Base-by-base conservation (phyloP, 2,797 vertebrate genomes). In the Spatula clypeata region DNA sequence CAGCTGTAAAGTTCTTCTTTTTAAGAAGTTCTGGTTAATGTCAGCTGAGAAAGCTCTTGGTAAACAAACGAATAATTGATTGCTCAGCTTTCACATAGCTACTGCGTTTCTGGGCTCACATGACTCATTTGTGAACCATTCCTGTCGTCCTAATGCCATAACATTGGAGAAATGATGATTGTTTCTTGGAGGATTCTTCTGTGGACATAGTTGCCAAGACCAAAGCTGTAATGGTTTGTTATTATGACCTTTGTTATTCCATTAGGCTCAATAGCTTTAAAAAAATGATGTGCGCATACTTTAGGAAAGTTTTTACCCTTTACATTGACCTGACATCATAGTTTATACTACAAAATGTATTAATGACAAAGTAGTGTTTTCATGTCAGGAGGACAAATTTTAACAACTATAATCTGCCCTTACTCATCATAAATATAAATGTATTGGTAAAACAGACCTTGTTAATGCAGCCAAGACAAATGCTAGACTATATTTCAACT, bases 211-310 rank as follows among this genome's bases (percentile, higher is more conserved):
- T 98, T 98, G 98, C 98, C 98, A 98, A 98, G 97, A 98, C 97
- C 94, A 94, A 98, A 98, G 97, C 99, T 98, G 98, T 98, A 99
- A 99, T 99, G 98, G 98, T 99, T 99, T 99, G 99, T 99, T 99
- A 99, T 99, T 98, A 98, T 99, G 99, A 99, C 99, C 98, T 99
- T 98, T 98, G 98, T 98, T 98, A 99, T 99, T 99, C 99, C 99
- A 99, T 99, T 99, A 99, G 98, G 98, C 98, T 98, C 98, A 98
- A 98, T 98, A 97, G 98, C 98, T 98, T 98, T 97, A 88, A 87
- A 98, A 98, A 98, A 98, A 98, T 92, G 95, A 98, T 98, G 98
- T 98, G 98, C 90, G 94, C 97, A 97, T 97, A 97, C 98, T 98
- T 98, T 98, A 97, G 97, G 98, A 98, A 98, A 96, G 97, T 97